Base-by-base conservation (phyloP, 2,113 vertebrate genomes). In the Sarotherodon lohbergeri region DNA sequence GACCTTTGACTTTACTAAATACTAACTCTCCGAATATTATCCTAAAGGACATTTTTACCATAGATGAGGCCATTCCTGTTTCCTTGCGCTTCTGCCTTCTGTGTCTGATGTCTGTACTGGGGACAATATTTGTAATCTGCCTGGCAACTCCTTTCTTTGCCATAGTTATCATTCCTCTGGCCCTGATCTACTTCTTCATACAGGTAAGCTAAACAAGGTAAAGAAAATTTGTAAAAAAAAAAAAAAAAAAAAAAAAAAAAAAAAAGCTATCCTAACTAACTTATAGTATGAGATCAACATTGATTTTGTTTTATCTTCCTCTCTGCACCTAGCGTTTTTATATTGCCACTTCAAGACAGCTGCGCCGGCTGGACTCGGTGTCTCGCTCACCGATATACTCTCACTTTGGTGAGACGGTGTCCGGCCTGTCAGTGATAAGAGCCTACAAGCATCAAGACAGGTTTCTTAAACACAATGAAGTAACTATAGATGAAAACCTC, bases 341-440 rank as follows among this genome's bases (percentile, higher is more conserved):
- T 3, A 82, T 99, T 39, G 94, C 97, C 3, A 96, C 98, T 0
- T 99, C 98, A 4, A 97, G 99, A 59, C 99, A 99, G 95, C 95
- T 99, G 41, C 96, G 97, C 19, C 97, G 99, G 2, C 50, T 54
- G 50, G 98, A 99, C 91, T 99, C 98, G 0, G 97, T 99, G 83
- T 98, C 97, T 29, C 97, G 97, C 78, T 99, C 98, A 80, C 98
- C 98, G 5, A 97, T 99, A 92, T 99, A 98, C 94, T 98, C 99
- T 73, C 98, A 99, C 94, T 99, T 99, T 24, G 96, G 97, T 5
- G 99, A 99, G 95, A 99, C 98, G 0, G 97, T 99, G 36, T 94
- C 97, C 0, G 99, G 99, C 3, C 94, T 99, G 85, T 95, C 98
- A 0, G 97, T 99, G 61, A 98, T 99, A 89, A 96, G 98, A 4